Evolutionary conservation across 2,888 invertebrate species (phyloP).

Genomic region (Drosophila macrospina): DNA sequence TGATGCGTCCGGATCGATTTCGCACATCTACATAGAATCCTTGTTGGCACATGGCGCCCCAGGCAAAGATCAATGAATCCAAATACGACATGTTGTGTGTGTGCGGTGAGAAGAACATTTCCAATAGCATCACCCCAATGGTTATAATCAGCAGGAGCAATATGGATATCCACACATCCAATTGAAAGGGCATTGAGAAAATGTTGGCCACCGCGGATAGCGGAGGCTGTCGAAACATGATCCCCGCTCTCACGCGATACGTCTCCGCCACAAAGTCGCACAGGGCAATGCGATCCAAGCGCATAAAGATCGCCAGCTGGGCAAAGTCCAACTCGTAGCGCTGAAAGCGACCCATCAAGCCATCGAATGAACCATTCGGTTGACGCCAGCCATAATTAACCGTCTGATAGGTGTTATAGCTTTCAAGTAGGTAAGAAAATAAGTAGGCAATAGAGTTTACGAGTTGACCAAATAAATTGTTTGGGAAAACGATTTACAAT

Average conservation of each 20-base stretch:
- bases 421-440: conserved; percentile 33
- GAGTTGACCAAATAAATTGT: not conserved
- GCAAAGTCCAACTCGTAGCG: conserved; percentile 87
- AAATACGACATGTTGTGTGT: conserved; percentile 73
- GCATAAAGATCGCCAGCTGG: conserved; percentile 87
- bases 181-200: conserved; percentile 87
- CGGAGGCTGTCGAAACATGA: conserved; percentile 88
- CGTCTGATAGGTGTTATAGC: conserved; percentile 84
- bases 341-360: conserved; percentile 87
- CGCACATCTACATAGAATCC: conserved; percentile 86
- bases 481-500: not conserved
- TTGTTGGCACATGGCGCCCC: conserved; percentile 88
- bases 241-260: conserved; percentile 86
- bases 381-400: conserved; percentile 87
- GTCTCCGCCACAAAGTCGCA: conserved; percentile 87
- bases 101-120: conserved; percentile 76
- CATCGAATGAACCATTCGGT: conserved; percentile 87
- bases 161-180: conserved; percentile 87
- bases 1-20: conserved; percentile 86
- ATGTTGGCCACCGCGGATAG: conserved; percentile 88
- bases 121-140: conserved; percentile 69
- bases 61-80: conserved; percentile 87
- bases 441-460: not conserved
- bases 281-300: conserved; percentile 86
- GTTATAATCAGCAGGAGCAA: conserved; percentile 79